Base-by-base conservation (phyloP, 1,140 invertebrate genomes). In the Acromyrmex echinatior region DNA sequence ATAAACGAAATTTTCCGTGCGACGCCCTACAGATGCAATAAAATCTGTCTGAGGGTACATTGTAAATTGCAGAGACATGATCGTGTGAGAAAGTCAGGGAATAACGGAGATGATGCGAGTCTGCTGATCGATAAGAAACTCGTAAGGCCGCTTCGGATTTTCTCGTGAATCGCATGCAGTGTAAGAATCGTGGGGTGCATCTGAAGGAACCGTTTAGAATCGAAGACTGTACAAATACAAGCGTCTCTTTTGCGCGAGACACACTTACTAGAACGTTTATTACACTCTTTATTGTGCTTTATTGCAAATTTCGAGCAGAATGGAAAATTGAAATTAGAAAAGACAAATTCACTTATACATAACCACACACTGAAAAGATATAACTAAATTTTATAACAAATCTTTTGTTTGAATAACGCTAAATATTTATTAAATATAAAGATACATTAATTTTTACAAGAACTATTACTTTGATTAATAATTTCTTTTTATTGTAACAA, bases 41-140 rank as follows among this genome's bases (percentile, higher is more conserved):
- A 82, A 82, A 82, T 82, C 79, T 82, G 66, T 82, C 79, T 18
- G 25, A 12, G 25, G 68, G 18, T 71, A 25, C 16, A 53, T 51
- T 60, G 79, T 82, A 82, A 82, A 73, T 82, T 82, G 79, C 25
- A 16, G 39, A 2, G 71, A 76, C 85, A 78, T 35, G 73, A 63
- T 78, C 58, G 73, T 58, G 76, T 25, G 76, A 79, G 74, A 66
- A 78, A 79, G 49, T 71, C 78, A 10, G 49, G 70, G 25, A 74
- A 84, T 73, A 63, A 71, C 53, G 62, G 63, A 58, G 84, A 81
- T 65, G 80, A 51, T 18, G 74, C 39, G 16, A 65, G 74, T n/a
- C 2, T 53, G 51, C 62, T 86, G 73, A 86, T 86, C 84, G 62
- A 86, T 86, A 86, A 80, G 76, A 45, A 56, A 21, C 60, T 49